phyloP scores from a whole-genome alignment of 2,888 invertebrate genomes.

The Dryococelus australis region DNA sequence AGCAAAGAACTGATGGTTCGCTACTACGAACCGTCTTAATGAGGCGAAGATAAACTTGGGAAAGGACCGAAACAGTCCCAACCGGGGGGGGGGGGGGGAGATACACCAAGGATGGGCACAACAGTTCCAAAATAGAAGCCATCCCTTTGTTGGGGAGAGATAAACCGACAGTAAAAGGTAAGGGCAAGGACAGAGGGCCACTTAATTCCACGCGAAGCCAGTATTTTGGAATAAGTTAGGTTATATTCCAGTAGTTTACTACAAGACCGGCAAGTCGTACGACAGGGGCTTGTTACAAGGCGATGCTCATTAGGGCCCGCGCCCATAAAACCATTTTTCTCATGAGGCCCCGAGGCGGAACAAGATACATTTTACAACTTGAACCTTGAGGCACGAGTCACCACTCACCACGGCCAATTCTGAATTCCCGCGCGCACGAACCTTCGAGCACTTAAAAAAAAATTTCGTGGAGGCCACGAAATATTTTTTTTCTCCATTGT shows the following conservation, averaged over 20 bases:
- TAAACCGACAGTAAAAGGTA: neutral
- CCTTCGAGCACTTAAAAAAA: too few relatives aligned
- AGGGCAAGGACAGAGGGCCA: neutral
- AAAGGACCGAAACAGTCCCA: neutral
- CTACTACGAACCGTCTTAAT: neutral
- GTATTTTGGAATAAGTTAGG: neutral
- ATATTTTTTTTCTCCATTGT: too few relatives aligned
- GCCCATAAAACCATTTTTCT: neutral
- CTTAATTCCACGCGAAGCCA: neutral
- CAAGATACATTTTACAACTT: neutral
- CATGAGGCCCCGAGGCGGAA: neutral
- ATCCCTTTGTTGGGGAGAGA: neutral
- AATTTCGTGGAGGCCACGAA: too few relatives aligned
- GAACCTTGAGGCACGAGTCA: neutral
- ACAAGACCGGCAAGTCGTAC: neutral
- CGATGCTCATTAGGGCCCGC: neutral
- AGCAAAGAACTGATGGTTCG: slow-evolving; percentile 7
- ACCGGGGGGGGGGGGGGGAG: neutral
- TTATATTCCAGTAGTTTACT: neutral
- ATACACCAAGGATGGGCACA: neutral
- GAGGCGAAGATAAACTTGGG: neutral
- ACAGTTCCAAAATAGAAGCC: slow-evolving; percentile 5
- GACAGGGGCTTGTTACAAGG: neutral
- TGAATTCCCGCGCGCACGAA: too few relatives aligned
- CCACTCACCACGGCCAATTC: too few relatives aligned